Base-by-base conservation (phyloP, 2,113 vertebrate species). In the Ascaphus truei region DNA sequence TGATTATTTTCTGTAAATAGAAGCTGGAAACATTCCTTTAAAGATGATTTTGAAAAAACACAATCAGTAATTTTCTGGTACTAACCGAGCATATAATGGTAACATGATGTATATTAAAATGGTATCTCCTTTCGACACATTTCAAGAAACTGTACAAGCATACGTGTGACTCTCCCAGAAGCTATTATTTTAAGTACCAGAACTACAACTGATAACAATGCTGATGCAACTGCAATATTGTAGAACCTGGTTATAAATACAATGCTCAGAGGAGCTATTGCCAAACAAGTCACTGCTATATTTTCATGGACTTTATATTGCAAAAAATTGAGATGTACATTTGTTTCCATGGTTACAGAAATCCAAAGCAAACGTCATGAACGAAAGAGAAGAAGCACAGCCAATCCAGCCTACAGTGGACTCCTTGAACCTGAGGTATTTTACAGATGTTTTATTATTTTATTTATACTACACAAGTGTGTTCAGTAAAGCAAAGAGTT, bases 311-410 rank as follows among this genome's bases (percentile, higher is more conserved):
- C 50, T 41, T 63, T 20, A 25, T 51, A 22, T n/a, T 33, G 26
- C 30, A 60, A 58, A 62, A 80, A 75, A 18, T 3, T 26, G 50
- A 52, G 52, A 63, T 68, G 75, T 45, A 41, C 41, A 18, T 71
- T 75, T 71, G 55, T 82, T 79, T 73, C 74, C 56, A 61, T 75
- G 74, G 72, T 83, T 82, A 57, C 80, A 95, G 97, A 98, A 78
- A 93, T 99, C 81, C 97, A 98, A 88, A 93, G 83, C 79, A 98
- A 92, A 81, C 89, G 97, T 3, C 96, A 98, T 71, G 97, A 99
- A 85, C 92, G 97, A 72, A 99, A 99, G 86, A 88, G 97, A 62
- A 85, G 97, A 59, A 99, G 95, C 86, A 98, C 96, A 1, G 97
- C 97, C 18, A 98, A 98, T 75, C 97, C 97, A 1, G 90, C 95